Conservation (phyloP, 2,888 invertebrate genomes). For the Ichneumon xanthorius region DNA sequence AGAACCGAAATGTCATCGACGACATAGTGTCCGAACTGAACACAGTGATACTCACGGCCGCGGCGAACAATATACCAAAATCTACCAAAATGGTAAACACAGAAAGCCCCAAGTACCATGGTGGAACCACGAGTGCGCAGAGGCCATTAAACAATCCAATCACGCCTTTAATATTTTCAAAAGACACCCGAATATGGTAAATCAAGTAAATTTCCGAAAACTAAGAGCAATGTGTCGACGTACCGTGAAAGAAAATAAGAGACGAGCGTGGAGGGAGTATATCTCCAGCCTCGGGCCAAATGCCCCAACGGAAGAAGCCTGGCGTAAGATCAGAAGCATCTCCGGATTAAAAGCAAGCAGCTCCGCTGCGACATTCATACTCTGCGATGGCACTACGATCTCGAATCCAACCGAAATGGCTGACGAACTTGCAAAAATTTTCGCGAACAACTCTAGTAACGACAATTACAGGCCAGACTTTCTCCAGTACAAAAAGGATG, state of each 20-base stretch:
- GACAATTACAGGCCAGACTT: slow-evolving; percentile 21
- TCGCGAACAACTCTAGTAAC: slow-evolving; percentile 37
- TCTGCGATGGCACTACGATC: background rate
- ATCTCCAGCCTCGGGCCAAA: slow-evolving; percentile 36
- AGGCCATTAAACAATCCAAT: slow-evolving; percentile 47
- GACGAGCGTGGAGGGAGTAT: slow-evolving; percentile 52
- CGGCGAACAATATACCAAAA: slow-evolving; percentile 52
- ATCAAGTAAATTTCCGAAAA: slow-evolving; percentile 62
- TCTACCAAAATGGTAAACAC: slow-evolving; percentile 24
- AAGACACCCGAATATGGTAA: slow-evolving; percentile 51
- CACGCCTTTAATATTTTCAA: slow-evolving; percentile 62
- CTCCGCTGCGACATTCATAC: background rate
- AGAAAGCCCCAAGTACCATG: slow-evolving; percentile 65
- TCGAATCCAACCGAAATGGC: slow-evolving; percentile 14
- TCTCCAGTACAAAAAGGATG: slow-evolving; percentile 14
- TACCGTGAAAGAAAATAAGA: slow-evolving; percentile 59
- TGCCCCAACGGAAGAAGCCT: slow-evolving; percentile 14
- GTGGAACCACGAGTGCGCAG: slow-evolving; percentile 66
- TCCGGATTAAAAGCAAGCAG: slow-evolving; percentile 4
- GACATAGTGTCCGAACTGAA: slow-evolving; percentile 39
- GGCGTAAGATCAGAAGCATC: slow-evolving; percentile 60
- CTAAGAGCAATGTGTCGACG: slow-evolving; percentile 52
- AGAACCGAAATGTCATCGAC: slow-evolving; percentile 54
- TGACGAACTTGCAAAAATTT: slow-evolving; percentile 24
- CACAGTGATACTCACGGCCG: slow-evolving; percentile 57